Evolutionary conservation across 2,888 invertebrate species (phyloP).

Genomic region (Xylota segnis): DNA sequence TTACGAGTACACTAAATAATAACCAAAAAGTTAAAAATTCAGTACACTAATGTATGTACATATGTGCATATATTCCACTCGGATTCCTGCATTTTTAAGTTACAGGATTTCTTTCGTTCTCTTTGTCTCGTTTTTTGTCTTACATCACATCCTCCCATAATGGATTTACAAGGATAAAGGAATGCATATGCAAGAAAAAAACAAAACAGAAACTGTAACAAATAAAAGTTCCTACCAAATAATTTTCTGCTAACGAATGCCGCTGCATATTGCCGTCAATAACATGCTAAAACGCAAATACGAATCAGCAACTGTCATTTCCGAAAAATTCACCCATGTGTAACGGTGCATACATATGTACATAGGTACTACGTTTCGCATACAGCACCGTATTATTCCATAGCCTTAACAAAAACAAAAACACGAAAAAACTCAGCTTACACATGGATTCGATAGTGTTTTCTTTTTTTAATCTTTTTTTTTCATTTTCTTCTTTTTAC

Average conservation of each 20-base stretch:
- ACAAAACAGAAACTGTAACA: conserved; percentile 1
- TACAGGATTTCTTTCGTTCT: background rate
- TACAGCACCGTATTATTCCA: conserved; percentile 33
- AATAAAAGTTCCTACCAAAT: conserved; percentile 6
- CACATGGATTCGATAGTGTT: conserved; percentile 17
- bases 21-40: no score
- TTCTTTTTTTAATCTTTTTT: background rate
- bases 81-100: conserved; percentile 35
- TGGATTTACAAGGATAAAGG: background rate
- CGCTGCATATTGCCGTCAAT: conserved; percentile 12
- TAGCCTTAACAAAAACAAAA: conserved; percentile 18
- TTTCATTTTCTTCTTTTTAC: conserved; percentile 1
- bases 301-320: conserved; percentile 41
- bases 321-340: conserved; percentile 56
- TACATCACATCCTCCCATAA: background rate
- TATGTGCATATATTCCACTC: no score
- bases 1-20: no score
- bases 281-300: conserved; percentile 24
- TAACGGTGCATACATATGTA: conserved; percentile 62
- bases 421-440: conserved; percentile 10
- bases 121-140: background rate
- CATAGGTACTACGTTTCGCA: conserved; percentile 28
- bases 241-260: background rate
- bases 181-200: background rate
- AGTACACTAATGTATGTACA: no score